phyloP scores from a whole-genome alignment of 2,113 vertebrate species.

The Microtus montanus region DNA sequence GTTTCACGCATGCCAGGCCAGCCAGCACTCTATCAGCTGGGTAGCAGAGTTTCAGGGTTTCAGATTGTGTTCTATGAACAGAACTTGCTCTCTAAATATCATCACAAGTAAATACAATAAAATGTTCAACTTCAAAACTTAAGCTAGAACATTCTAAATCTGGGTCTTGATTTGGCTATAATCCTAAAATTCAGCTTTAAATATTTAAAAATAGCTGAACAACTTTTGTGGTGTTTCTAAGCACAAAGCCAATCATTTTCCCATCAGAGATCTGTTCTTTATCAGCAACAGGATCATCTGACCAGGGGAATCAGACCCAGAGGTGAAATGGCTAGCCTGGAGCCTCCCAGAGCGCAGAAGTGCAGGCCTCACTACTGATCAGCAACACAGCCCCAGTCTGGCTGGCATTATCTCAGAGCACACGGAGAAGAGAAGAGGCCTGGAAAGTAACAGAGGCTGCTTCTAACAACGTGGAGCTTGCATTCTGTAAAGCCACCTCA shows the following conservation, averaged over 20 bases:
- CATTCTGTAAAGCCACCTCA: not conserved
- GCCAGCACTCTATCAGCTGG: not conserved
- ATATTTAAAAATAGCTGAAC: not conserved
- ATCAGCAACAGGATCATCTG: not conserved
- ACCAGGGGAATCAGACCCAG: not conserved
- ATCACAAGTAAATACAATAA: not conserved
- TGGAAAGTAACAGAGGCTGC: not conserved
- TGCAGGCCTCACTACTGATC: not conserved
- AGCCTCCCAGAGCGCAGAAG: not conserved
- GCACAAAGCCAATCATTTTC: not conserved
- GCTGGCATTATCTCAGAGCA: not conserved
- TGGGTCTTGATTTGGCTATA: constrained; percentile 4
- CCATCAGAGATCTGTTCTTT: not conserved
- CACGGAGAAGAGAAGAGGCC: not conserved
- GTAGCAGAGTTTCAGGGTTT: not conserved
- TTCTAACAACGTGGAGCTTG: not conserved
- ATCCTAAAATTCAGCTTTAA: constrained; percentile 34
- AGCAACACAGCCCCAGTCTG: not conserved
- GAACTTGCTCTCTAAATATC: not conserved
- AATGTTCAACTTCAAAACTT: not conserved
- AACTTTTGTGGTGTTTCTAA: not conserved
- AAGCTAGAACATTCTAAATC: not conserved
- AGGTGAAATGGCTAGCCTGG: not conserved
- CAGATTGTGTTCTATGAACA: not conserved
- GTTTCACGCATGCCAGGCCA: not conserved